Evolutionary conservation across 2,888 invertebrate species (phyloP).

Genomic region (Panorpa germanica): DNA sequence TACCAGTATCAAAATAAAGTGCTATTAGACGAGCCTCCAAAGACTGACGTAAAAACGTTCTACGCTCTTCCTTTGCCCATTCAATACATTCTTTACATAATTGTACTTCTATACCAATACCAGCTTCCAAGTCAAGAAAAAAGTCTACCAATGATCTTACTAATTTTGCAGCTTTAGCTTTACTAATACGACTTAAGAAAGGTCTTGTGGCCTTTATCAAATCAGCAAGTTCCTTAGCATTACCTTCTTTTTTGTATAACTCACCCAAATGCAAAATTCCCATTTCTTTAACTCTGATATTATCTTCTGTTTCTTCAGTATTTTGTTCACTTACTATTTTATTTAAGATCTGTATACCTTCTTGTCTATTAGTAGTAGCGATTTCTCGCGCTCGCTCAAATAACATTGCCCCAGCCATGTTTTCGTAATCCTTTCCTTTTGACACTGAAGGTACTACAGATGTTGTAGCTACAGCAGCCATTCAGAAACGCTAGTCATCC

Average conservation of each 20-base stretch:
- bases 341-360: constrained; percentile 52
- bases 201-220: constrained; percentile 91
- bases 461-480: not conserved
- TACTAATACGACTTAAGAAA: constrained; percentile 86
- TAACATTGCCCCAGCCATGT: constrained; percentile 82
- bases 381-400: constrained; percentile 70
- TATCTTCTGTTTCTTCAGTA: constrained; percentile 65
- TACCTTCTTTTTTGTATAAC: constrained; percentile 81
- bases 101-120: constrained; percentile 86
- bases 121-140: constrained; percentile 92
- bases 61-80: constrained; percentile 96
- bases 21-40: constrained; percentile 89
- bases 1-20: constrained; percentile 80
- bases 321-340: constrained; percentile 64
- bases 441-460: not conserved
- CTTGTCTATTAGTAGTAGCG: constrained; percentile 52
- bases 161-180: constrained; percentile 97
- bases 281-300: constrained; percentile 81
- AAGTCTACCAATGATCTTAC: constrained; percentile 93
- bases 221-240: constrained; percentile 79
- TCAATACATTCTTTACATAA: constrained; percentile 96
- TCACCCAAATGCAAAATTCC: constrained; percentile 85
- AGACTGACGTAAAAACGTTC: constrained; percentile 92
- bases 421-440: constrained; percentile 15
- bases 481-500: constrained; percentile 7